Evolutionary conservation across 2,113 vertebrate genomes (phyloP), one percentile per base, ranked within the genome.

Genomic region (Mesoclemmys tuberculata): DNA sequence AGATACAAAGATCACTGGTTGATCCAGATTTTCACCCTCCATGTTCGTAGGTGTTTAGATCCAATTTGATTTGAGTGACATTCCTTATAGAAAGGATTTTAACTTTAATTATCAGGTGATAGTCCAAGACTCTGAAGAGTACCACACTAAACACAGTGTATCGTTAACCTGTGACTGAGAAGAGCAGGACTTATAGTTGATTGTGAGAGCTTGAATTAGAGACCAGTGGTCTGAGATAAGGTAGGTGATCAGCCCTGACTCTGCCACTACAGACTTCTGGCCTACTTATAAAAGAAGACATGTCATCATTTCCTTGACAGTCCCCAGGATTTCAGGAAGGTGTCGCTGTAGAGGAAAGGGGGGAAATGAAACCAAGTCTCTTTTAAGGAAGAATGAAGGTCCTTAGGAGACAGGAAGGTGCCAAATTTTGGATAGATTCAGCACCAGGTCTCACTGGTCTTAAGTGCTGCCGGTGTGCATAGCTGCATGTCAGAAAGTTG

Each of bases 231-330:
- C 97, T 93, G 75, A 98, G 98, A 98, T 98, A 98, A 98, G 98
- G 98, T 98, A 98, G 96, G 95, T 94, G 98, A 97, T 98, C 97
- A 96, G 95, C 92, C 93, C 88, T 55, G 97, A 97, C 97, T 98
- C 82, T 96, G 85, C 96, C 96, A 97, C 96, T 85, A 96, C 98
- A 98, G 98, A 98, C 98, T 98, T 96, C 97, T 96, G 98, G 98
- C 98, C 98, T 98, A 97, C 98, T 98, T 96, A 96, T 96, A 97
- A 98, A 95, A 98, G 85, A 98, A 98, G 97, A 82, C 97, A 98
- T 97, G 97, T 98, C 97, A 98, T 98, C 96, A 3, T 97, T 96
- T 97, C 97, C 97, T 98, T 98, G 98, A 98, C 98, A 98, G 98
- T 98, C 95, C 95, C 96, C 98, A 98, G 98, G 95, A 95, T 98